Evolutionary conservation across 92 coral and sea anemone genomes (phyloP).

Genomic region (Desmophyllum pertusum): DNA sequence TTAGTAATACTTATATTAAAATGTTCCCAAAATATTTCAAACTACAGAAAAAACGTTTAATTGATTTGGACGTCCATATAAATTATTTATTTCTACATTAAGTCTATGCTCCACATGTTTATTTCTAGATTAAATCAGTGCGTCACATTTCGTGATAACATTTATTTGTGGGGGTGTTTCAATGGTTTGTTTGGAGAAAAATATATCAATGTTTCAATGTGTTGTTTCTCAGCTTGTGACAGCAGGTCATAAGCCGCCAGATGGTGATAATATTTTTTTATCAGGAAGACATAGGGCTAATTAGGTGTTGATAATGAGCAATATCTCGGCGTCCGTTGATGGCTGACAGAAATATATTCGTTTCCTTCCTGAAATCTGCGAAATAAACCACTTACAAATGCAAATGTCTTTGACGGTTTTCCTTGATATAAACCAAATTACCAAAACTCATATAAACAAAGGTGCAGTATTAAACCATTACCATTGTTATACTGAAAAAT

Average conservation of each 20-base stretch:
- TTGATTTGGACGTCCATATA: conserved; percentile 1
- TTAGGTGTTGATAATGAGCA: not conserved
- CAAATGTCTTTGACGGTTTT: not conserved
- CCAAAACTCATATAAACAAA: not conserved
- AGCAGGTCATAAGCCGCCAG: too few relatives aligned
- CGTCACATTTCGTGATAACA: not conserved
- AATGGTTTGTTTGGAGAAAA: conserved; percentile 21
- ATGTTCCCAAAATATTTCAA: not conserved
- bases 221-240: not conserved
- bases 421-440: not conserved
- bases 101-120: not conserved
- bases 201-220: not conserved
- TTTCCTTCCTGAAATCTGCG: not conserved
- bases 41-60: not conserved
- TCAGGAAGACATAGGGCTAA: not conserved
- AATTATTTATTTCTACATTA: not conserved
- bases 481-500: not conserved
- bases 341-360: not conserved
- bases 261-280: not conserved
- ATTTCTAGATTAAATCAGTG: not conserved
- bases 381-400: not conserved
- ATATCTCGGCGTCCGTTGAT: not conserved
- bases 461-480: not conserved
- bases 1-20: too few relatives aligned
- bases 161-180: not conserved